Base-by-base conservation (phyloP, 2,888 invertebrate genomes). In the Homarus gammarus region DNA sequence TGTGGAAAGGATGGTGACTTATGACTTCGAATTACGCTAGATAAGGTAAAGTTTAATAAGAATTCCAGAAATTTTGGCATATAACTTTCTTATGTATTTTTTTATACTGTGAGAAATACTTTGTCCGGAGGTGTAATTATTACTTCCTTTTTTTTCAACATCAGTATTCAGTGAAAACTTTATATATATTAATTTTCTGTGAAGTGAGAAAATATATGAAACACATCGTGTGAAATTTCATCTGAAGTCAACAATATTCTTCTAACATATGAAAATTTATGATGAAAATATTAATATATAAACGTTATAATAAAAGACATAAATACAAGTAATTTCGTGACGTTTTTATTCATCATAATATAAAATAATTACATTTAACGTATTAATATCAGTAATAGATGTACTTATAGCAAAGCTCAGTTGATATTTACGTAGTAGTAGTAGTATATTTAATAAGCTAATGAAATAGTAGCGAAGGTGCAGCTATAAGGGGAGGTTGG, bases 21-120 rank as follows among this genome's bases (percentile, higher is more conserved):
- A 22, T 56, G 56, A 56, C 56, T 56, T 56, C 18, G 18, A 56
- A 56, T 22, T 56, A 56, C 56, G 18, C 22, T 56, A 56, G 56
- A 56, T 56, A 56, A 56, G 18, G 56, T 18, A 56, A 56, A 56
- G 56, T 56, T 56, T 56, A 56, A 56, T 56, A 56, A 56, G 56
- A 18, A 3, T 22, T 15, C 22, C 56, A 56, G 56, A 15, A 56
- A 56, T 22, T 56, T 56, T 56, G 0, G 56, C 22, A 56, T 56
- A 56, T 56, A 12, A 18, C 56, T 56, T 56, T 56, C 56, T 56
- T 56, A 56, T 56, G 56, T 56, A 18, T 56, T 56, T 56, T 56
- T 56, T 56, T 56, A 56, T 56, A 56, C n/a, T n/a, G n/a, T n/a
- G n/a, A n/a, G n/a, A n/a, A n/a, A n/a, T n/a, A n/a, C n/a, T n/a